Base-by-base conservation (phyloP, 2,888 invertebrate genomes). In the Dexiosoma caninum region DNA sequence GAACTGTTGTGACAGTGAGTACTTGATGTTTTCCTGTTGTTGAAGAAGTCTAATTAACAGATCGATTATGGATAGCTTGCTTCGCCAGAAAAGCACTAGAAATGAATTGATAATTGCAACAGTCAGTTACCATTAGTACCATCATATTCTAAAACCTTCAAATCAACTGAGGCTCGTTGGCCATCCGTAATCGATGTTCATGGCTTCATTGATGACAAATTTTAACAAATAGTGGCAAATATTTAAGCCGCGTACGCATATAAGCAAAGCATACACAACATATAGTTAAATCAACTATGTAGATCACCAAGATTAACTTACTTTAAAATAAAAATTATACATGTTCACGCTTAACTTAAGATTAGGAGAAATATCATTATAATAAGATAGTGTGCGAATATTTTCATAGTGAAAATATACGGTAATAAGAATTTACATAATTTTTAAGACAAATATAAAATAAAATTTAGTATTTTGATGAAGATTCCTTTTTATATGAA, bases 261-360 rank as follows among this genome's bases (percentile, higher is more conserved):
- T 66, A 59, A 35, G n/a, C n/a, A 40, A 42, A 69, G 40, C 30
- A 14, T 35, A 67, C 51, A 53, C 21, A 72, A 67, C 46, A 30
- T 35, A 9, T 44, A 66, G 32, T 57, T 78, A 51, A 57, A 46
- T 59, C 10, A 72, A n/a, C n/a, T n/a, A n/a, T n/a, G 30, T 44
- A 44, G 44, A 40, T 9, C 30, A 40, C 19, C 55, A 37, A 35
- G 62, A 55, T 23, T 72, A n/a, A 72, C 53, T 66, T 70, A 67
- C 37, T 51, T 78, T 40, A 40, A 30, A 70, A 71, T 60, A 66
- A 53, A 64, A 62, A 72, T 71, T 30, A 37, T 72, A 74, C 66
- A 69, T 51, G 46, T 79, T 67, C 49, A 74, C 70, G 70, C 62
- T 79, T 62, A 79, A 75, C 79, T 79, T 75, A 79, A 64, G 19